Conservation (phyloP, 2,113 vertebrate species). For the Gasterosteus aculeatus region DNA sequence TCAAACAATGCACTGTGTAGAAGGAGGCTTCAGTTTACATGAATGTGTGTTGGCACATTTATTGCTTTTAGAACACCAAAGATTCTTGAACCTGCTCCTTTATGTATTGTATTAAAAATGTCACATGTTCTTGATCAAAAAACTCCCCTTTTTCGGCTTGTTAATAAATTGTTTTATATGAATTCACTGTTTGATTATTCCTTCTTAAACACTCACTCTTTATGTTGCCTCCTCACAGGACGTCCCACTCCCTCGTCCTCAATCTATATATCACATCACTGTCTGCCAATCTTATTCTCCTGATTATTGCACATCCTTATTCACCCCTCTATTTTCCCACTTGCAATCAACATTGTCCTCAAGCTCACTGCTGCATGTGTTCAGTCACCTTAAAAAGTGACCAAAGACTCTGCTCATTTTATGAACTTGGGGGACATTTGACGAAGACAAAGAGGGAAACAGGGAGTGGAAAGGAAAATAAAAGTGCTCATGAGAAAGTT, state of each 20-base stretch:
- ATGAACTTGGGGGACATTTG: slow-evolving; percentile 54
- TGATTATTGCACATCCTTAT: slow-evolving; percentile 49
- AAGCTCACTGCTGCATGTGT: slow-evolving; percentile 37
- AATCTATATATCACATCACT: slow-evolving; percentile 35
- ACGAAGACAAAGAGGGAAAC: slow-evolving; percentile 47
- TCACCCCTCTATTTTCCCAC: slow-evolving; percentile 28
- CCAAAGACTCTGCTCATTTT: slow-evolving; percentile 56
- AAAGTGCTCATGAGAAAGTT: slow-evolving; percentile 59
- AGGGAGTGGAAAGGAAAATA: slow-evolving; percentile 70
- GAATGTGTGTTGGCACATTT: slow-evolving; percentile 8
- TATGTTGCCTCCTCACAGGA: slow-evolving; percentile 20
- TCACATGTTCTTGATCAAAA: slow-evolving; percentile 48
- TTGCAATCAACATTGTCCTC: slow-evolving; percentile 37
- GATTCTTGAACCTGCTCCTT: slow-evolving; percentile 14
- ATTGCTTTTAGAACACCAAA: slow-evolving; percentile 14
- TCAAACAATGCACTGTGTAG: slow-evolving; percentile 19
- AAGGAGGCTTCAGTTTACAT: slow-evolving; percentile 20
- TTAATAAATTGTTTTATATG: slow-evolving; percentile 72
- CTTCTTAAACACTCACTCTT: slow-evolving; percentile 21
- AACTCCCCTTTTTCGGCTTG: slow-evolving; percentile 28
- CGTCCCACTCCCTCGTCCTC: slow-evolving; percentile 39
- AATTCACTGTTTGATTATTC: slow-evolving; percentile 9
- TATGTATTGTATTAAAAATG: slow-evolving; percentile 26
- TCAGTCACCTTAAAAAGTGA: slow-evolving; percentile 43
- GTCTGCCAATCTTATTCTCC: slow-evolving; percentile 27